phyloP scores from a whole-genome alignment of 2,113 vertebrate genomes.

The Amazona vittata region DNA sequence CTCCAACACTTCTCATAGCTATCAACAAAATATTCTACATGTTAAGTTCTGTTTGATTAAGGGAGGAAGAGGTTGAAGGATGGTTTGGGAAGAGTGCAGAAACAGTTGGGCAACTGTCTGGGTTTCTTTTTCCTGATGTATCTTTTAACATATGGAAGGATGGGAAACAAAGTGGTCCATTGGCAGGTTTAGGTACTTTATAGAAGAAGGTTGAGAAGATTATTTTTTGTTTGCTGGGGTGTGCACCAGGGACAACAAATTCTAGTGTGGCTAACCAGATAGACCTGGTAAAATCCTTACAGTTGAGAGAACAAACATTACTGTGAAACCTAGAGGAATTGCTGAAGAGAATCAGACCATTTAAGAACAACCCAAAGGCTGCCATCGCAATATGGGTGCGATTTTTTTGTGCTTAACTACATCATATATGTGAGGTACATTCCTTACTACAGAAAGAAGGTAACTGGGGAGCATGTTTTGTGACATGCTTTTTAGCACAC shows the following conservation, averaged over 20 bases:
- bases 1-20: not conserved
- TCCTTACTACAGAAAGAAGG: not conserved
- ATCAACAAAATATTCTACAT: not conserved
- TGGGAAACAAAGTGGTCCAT: not conserved
- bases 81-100: not conserved
- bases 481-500: rapidly evolving
- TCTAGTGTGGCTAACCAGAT: not conserved
- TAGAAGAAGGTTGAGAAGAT: not conserved
- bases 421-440: rapidly evolving
- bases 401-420: not conserved
- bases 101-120: not conserved
- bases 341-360: not conserved
- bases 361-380: not conserved
- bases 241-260: not conserved
- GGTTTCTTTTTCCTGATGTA: not conserved
- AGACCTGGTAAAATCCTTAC: not conserved
- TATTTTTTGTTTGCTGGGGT: not conserved
- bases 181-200: not conserved
- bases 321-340: not conserved
- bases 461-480: not conserved
- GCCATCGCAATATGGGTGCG: rapidly evolving
- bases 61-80: not conserved
- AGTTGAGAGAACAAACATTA: not conserved
- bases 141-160: not conserved
- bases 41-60: not conserved